Conservation (phyloP, 2,113 vertebrate genomes). For the Ovibos moschatus region DNA sequence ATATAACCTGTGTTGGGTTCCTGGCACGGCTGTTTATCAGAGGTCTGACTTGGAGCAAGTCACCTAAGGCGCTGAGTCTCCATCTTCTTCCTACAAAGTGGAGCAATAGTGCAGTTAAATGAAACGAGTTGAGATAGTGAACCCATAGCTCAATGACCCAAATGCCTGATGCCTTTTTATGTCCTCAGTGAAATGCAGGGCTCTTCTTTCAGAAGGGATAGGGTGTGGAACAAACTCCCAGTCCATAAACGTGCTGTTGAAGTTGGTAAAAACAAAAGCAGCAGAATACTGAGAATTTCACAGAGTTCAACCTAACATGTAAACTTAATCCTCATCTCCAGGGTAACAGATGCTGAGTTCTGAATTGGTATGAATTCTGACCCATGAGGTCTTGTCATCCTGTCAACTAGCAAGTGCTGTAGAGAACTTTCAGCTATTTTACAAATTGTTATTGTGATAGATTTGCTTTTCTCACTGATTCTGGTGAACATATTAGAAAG, state of each 20-base stretch:
- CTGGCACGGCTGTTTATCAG: too few species aligned
- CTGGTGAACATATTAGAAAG: background rate
- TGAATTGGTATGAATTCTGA: background rate
- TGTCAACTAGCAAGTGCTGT: background rate
- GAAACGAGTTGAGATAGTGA: background rate
- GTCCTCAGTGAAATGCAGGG: background rate
- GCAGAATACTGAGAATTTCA: background rate
- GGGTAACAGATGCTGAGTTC: background rate
- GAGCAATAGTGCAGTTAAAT: background rate
- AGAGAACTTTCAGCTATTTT: background rate
- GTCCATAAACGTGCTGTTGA: background rate
- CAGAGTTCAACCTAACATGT: background rate
- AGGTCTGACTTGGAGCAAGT: background rate
- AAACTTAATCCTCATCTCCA: background rate
- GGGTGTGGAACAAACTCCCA: too few species aligned
- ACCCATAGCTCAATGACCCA: background rate
- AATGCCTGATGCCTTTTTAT: background rate
- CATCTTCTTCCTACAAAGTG: background rate
- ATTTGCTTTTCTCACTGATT: background rate
- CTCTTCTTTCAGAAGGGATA: background rate
- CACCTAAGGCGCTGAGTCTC: background rate
- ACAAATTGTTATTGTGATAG: background rate
- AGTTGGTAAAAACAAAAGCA: background rate
- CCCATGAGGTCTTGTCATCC: background rate
- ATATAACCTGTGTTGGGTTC: background rate